Evolutionary conservation across 1,140 invertebrate species (phyloP).

Genomic region (Drosophila melanica): DNA sequence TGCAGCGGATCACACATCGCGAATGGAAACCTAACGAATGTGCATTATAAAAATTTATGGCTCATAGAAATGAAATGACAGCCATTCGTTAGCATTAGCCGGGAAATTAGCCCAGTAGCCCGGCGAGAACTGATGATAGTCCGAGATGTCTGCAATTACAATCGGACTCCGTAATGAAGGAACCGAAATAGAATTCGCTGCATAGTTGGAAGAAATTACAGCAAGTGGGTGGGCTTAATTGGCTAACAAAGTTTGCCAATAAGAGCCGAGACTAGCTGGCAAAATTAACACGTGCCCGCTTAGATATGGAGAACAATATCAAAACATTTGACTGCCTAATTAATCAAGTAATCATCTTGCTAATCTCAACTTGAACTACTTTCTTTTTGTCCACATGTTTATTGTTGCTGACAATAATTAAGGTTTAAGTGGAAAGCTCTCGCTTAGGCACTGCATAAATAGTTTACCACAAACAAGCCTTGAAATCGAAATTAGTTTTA

Average conservation of each 20-base stretch:
- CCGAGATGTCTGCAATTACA: background rate
- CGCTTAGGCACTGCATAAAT: background rate
- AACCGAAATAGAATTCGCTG: slow-evolving; percentile 14
- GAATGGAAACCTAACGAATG: slow-evolving; percentile 41
- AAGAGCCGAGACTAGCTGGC: background rate
- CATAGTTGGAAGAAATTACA: slow-evolving; percentile 30
- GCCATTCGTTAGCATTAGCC: slow-evolving; percentile 73
- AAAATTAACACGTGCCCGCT: slow-evolving; percentile 12
- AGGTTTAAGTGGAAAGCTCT: background rate
- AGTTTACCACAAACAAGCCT: background rate
- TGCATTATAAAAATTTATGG: slow-evolving; percentile 77
- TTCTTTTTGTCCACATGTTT: background rate
- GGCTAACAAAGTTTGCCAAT: slow-evolving; percentile 35
- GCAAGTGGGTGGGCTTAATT: slow-evolving; percentile 37
- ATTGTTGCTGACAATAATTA: background rate
- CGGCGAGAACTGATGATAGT: slow-evolving; percentile 12
- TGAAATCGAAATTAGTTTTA: background rate
- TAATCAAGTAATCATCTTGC: slow-evolving; percentile 33
- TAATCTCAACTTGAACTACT: slow-evolving; percentile 15
- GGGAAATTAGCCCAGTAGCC: slow-evolving; percentile 61
- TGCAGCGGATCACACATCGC: slow-evolving; percentile 24
- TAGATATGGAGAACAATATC: slow-evolving; percentile 15
- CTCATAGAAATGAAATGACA: slow-evolving; percentile 75
- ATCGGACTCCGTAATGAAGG: slow-evolving; percentile 2
- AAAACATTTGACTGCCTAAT: slow-evolving; percentile 27